These are phyloP conservation scores for Elephas maximus DNA, from an alignment of 2,113 vertebrate genomes.

Conservation along the genomic window DNA sequence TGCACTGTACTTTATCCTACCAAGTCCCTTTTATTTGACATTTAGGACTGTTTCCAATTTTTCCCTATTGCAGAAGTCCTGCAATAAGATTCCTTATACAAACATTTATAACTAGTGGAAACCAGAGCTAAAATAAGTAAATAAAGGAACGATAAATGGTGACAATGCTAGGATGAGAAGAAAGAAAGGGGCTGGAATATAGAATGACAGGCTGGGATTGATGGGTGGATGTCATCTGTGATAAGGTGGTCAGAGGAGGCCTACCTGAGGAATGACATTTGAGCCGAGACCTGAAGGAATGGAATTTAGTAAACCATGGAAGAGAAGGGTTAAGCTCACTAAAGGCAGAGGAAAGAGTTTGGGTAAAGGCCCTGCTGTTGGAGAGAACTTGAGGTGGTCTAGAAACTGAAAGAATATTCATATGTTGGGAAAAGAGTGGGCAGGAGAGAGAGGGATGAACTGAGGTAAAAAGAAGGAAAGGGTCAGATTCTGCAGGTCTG, in stretches of 20 bases:
- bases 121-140: background rate
- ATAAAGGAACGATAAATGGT: background rate
- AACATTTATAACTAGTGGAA: background rate
- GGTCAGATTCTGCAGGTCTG: background rate
- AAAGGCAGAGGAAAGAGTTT: background rate
- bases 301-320: background rate
- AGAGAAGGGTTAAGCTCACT: background rate
- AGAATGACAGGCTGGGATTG: background rate
- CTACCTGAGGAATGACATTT: background rate
- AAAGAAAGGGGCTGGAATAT: background rate
- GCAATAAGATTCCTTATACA: background rate
- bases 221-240: background rate
- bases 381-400: background rate
- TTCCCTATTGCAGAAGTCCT: background rate
- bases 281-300: background rate
- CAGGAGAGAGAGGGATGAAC: background rate
- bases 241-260: background rate
- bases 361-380: background rate
- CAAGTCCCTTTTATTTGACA: background rate
- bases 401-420: background rate
- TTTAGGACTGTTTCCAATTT: conserved; percentile 27
- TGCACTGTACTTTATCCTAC: background rate
- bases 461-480: background rate
- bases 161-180: background rate
- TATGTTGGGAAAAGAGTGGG: background rate